phyloP scores from a whole-genome alignment of 1,140 invertebrate genomes.

The Holcopasites calliopsidis region DNA sequence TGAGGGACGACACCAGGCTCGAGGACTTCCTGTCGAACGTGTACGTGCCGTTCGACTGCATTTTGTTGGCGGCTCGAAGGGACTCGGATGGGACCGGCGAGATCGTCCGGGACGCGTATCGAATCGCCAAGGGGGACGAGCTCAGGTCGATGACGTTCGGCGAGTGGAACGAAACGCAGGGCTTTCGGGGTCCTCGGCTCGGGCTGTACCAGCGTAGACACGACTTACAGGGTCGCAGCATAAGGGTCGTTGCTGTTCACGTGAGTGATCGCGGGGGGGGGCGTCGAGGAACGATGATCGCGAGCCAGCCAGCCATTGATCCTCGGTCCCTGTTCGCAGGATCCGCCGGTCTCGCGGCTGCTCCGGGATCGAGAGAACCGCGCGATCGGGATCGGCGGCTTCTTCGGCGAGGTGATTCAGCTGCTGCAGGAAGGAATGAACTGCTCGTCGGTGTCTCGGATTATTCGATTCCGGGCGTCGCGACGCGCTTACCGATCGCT shows the following conservation, averaged over 20 bases:
- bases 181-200: slow-evolving; percentile 60
- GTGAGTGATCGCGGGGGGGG: slow-evolving; percentile 51
- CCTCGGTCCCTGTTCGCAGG: slow-evolving; percentile 53
- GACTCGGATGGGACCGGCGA: slow-evolving; percentile 38
- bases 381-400: slow-evolving; percentile 70
- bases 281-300: neutral
- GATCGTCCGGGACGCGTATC: slow-evolving; percentile 72
- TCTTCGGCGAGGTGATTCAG: slow-evolving; percentile 73
- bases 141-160: slow-evolving; percentile 64
- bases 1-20: slow-evolving; percentile 60
- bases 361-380: slow-evolving; percentile 53
- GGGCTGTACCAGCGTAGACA: slow-evolving; percentile 71
- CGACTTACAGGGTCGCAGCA: slow-evolving; percentile 69
- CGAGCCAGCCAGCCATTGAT: neutral
- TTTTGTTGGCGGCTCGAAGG: slow-evolving; percentile 64
- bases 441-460: slow-evolving; percentile 76
- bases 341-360: slow-evolving; percentile 73
- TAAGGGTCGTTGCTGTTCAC: slow-evolving; percentile 69
- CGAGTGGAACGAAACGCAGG: slow-evolving; percentile 54
- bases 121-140: slow-evolving; percentile 61
- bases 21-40: slow-evolving; percentile 65
- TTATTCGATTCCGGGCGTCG: neutral
- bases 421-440: slow-evolving; percentile 74
- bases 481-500: neutral
- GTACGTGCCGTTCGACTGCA: slow-evolving; percentile 71